Conservation (phyloP, 2,113 vertebrate species). For the Gymnobelideus leadbeateri region DNA sequence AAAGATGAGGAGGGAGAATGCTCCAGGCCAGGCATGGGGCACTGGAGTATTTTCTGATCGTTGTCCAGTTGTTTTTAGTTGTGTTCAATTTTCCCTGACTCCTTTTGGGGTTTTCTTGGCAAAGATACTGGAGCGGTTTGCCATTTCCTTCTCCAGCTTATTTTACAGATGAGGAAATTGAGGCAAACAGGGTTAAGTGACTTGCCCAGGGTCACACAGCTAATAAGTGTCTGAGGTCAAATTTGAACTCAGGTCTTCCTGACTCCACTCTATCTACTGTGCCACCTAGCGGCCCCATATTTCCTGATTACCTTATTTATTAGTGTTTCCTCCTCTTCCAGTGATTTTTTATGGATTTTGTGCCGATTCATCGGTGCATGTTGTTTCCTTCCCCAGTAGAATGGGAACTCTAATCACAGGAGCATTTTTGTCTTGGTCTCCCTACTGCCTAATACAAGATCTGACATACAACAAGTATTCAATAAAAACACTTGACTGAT, state of each 20-base stretch:
- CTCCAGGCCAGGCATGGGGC: background rate
- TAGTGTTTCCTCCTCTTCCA: background rate
- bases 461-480: background rate
- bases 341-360: background rate
- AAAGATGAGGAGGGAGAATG: background rate
- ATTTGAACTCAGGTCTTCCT: background rate
- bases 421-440: background rate
- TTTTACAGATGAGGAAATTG: background rate
- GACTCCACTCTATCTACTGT: background rate
- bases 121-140: background rate
- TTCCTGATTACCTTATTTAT: background rate
- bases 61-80: no score
- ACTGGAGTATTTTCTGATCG: background rate
- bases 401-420: background rate
- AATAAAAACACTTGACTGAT: background rate
- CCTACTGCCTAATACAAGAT: background rate
- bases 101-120: no score
- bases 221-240: background rate
- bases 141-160: background rate
- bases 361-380: background rate
- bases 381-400: background rate
- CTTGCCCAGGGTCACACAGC: no score
- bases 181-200: background rate
- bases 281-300: background rate
- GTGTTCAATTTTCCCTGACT: no score